Evolutionary conservation across 2,797 vertebrate species (phyloP).

Genomic region (Poecilia picta): DNA sequence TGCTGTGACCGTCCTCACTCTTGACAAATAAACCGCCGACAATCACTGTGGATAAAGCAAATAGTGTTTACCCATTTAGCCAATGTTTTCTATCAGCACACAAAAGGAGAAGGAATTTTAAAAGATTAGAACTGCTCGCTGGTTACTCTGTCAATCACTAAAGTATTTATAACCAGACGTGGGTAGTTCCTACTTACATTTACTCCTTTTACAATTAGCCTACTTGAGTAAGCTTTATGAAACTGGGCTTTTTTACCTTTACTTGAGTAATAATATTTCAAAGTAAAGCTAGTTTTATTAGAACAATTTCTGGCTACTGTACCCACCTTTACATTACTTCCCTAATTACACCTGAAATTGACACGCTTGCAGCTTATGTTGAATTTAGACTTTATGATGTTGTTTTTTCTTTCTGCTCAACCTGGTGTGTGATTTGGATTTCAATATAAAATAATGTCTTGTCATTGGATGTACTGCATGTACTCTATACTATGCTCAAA

Average conservation of each 20-base stretch:
- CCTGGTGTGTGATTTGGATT: background rate
- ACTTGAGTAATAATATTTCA: background rate
- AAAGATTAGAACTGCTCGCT: background rate
- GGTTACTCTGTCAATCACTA: background rate
- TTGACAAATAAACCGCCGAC: slow-evolving; percentile 44
- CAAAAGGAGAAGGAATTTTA: background rate
- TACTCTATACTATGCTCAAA: too few species aligned
- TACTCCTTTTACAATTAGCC: background rate
- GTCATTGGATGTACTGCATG: too few species aligned
- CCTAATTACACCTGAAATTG: background rate
- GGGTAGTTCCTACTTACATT: background rate
- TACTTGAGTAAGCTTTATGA: background rate
- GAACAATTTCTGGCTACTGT: background rate
- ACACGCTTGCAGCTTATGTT: background rate
- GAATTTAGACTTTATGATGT: background rate
- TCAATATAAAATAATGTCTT: background rate
- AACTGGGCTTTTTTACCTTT: background rate
- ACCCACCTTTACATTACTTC: background rate
- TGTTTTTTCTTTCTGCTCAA: background rate
- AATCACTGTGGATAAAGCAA: slow-evolving; percentile 45
- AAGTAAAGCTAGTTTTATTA: background rate
- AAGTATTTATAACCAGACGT: background rate
- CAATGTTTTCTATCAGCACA: slow-evolving; percentile 32
- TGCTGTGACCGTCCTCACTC: slow-evolving; percentile 32
- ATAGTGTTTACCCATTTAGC: slow-evolving; percentile 48